Conservation (phyloP, 2,797 vertebrate species). For the Sebastolobus alascanus region DNA sequence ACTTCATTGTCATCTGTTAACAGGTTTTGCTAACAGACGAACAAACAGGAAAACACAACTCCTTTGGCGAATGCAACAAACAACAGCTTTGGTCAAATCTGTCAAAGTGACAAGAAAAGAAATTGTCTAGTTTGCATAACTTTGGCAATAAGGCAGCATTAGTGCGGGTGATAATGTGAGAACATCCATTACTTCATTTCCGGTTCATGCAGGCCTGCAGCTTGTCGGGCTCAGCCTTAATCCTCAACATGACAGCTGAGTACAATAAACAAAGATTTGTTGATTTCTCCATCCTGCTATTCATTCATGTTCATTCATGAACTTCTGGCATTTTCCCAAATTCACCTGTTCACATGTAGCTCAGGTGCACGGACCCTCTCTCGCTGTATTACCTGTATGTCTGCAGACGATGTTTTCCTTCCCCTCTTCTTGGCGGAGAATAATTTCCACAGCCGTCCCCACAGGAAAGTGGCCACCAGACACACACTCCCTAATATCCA, state of each 20-base stretch:
- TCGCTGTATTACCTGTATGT: constrained; percentile 86
- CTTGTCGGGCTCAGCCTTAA: not conserved
- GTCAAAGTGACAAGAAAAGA: not conserved
- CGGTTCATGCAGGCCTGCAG: constrained; percentile 10
- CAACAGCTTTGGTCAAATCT: not conserved
- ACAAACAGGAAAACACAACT: not conserved
- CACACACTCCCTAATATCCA: constrained; percentile 92
- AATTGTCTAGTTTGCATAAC: not conserved
- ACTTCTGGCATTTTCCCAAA: not conserved
- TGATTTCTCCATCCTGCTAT: not conserved
- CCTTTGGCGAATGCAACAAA: not conserved
- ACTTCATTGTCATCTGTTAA: not conserved
- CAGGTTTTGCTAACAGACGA: not conserved
- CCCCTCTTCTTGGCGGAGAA: constrained; percentile 84
- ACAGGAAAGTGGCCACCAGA: constrained; percentile 89
- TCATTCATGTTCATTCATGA: constrained; percentile 1
- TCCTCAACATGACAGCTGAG: not conserved
- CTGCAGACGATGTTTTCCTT: constrained; percentile 72
- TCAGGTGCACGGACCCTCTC: not conserved
- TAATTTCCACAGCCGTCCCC: constrained; percentile 88
- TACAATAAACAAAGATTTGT: not conserved
- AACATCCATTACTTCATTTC: constrained; percentile 25
- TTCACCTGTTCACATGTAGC: not conserved
- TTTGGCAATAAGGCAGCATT: not conserved
- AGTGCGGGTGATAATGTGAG: not conserved